These are phyloP conservation scores for Myopa testacea DNA, from an alignment of 2,888 invertebrate species.

Conservation along the genomic window DNA sequence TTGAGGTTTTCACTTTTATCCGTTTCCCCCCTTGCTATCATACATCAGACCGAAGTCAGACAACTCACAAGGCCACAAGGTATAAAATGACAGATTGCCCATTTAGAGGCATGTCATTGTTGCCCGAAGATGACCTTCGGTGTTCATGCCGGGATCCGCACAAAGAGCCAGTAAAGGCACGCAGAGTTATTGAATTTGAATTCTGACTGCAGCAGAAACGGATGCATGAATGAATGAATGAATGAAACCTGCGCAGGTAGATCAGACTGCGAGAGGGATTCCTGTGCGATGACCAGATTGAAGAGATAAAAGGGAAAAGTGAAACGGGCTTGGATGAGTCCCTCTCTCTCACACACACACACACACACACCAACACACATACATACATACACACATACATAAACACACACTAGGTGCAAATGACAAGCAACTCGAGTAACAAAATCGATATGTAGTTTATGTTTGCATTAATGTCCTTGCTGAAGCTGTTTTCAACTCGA, in stretches of 20 bases:
- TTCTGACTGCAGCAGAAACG: constrained; percentile 35
- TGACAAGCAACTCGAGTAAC: constrained; percentile 16
- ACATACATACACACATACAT: neutral
- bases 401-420: neutral
- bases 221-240: constrained; percentile 38
- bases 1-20: constrained; percentile 55
- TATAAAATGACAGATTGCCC: constrained; percentile 19
- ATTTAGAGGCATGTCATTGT: constrained; percentile 10
- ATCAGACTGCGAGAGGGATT: constrained; percentile 45
- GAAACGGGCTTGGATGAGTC: neutral
- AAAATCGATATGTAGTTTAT: neutral
- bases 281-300: neutral
- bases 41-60: neutral
- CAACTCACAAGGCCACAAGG: neutral
- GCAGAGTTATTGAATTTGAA: constrained; percentile 48
- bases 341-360: neutral
- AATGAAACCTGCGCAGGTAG: constrained; percentile 34
- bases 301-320: neutral
- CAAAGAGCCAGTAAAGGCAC: constrained; percentile 42
- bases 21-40: neutral
- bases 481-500: neutral
- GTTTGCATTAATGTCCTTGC: constrained; percentile 19
- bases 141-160: neutral
- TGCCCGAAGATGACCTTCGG: constrained; percentile 7
- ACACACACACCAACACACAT: neutral